A percentile compares a stretch with the other conserved stretches of the same genome.
Conservation (phyloP, 2,113 vertebrate species). For the Erinaceus europaeus region DNA sequence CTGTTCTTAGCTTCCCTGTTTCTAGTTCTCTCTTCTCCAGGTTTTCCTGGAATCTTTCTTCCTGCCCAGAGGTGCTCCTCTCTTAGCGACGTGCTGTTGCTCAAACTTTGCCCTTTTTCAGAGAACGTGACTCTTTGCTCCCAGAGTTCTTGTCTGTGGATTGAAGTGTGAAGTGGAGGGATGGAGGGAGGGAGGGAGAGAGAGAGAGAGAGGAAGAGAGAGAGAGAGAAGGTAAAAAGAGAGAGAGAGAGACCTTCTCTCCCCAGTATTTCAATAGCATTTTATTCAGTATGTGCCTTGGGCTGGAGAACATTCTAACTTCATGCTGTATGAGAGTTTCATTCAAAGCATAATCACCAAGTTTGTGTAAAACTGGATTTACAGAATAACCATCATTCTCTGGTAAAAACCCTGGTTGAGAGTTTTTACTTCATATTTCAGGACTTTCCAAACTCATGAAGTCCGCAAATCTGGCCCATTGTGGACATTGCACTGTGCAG, state of each 20-base stretch:
- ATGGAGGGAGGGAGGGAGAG: too few species aligned
- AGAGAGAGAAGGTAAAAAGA: too few species aligned
- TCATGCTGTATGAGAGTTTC: not conserved
- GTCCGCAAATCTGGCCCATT: not conserved
- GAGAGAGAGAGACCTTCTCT: too few species aligned
- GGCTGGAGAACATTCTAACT: not conserved
- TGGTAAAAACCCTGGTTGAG: not conserved
- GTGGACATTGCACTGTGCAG: not conserved
- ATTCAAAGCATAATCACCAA: not conserved
- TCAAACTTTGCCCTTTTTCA: not conserved
- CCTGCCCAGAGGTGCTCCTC: not conserved
- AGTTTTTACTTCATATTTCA: not conserved
- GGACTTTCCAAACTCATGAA: not conserved
- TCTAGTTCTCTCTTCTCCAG: not conserved
- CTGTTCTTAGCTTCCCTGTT: not conserved
- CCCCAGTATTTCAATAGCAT: too few species aligned
- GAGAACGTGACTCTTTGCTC: not conserved
- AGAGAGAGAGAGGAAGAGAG: too few species aligned
- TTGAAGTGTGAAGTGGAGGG: too few species aligned
- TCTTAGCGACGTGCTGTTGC: too few species aligned
- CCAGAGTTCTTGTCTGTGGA: too few species aligned
- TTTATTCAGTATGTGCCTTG: not conserved
- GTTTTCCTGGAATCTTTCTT: not conserved
- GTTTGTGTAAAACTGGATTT: constrained; percentile 1
- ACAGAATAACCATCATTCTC: not conserved